Evolutionary conservation across 2,888 invertebrate genomes (phyloP).

Genomic region (Oxyteleia sp.): DNA sequence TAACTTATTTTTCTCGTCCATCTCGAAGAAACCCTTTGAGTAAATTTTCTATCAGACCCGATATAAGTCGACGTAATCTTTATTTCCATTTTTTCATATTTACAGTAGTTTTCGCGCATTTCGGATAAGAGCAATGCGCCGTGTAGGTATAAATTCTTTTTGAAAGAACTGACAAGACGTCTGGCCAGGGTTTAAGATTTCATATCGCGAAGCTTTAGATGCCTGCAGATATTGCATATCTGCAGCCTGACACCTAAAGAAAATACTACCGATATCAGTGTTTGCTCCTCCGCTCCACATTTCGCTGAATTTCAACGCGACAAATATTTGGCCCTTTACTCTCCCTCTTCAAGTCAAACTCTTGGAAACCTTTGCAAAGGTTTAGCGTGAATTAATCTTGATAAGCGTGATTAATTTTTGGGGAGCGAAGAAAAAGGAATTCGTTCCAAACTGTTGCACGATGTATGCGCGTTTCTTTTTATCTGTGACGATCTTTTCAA

Average conservation of each 20-base stretch:
- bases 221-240: constrained; percentile 78
- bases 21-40: too few relatives aligned
- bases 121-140: not conserved
- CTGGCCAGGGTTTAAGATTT: constrained; percentile 78
- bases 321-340: constrained; percentile 16
- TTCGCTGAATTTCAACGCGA: constrained; percentile 15
- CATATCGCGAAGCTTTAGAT: constrained; percentile 79
- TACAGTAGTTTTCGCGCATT: not conserved
- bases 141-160: constrained; percentile 19
- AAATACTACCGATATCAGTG: constrained; percentile 38
- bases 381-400: not conserved
- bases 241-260: constrained; percentile 44
- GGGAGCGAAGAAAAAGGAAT: too few relatives aligned
- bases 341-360: not conserved
- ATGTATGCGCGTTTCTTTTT: too few relatives aligned
- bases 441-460: too few relatives aligned
- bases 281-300: constrained; percentile 19
- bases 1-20: too few relatives aligned
- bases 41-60: too few relatives aligned
- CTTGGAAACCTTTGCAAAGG: too few relatives aligned
- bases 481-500: too few relatives aligned
- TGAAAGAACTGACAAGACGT: constrained; percentile 41
- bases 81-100: not conserved
- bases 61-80: not conserved
- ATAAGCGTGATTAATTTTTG: too few relatives aligned